These are phyloP conservation scores for Dendronephthya gigantea DNA, from an alignment of 64 coral and sea anemone species.

Conservation along the genomic window DNA sequence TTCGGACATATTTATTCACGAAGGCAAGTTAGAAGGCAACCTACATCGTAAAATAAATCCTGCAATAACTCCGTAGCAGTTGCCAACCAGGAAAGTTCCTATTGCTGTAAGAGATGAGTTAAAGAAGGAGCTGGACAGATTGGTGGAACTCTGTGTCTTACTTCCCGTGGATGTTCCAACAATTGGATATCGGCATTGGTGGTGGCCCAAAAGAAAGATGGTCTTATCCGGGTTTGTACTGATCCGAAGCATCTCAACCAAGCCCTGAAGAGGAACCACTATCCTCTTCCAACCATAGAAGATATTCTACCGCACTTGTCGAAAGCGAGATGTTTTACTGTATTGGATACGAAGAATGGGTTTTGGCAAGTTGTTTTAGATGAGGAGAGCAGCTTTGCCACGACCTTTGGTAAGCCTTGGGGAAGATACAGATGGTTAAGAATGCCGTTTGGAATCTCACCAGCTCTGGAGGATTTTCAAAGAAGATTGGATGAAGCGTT, in stretches of 20 bases:
- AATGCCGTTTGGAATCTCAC: conserved; percentile 40
- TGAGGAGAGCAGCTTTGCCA: background rate
- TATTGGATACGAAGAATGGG: background rate
- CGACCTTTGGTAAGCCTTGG: background rate
- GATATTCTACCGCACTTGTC: background rate
- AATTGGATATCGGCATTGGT: conserved; percentile 19
- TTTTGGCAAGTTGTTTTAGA: background rate
- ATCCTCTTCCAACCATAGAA: background rate
- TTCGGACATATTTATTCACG: conserved; percentile 13
- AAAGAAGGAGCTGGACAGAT: conserved; percentile 1
- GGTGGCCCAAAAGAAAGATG: too few relatives aligned
- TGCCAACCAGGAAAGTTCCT: conserved; percentile 41
- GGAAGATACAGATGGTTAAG: conserved; percentile 22
- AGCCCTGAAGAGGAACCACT: background rate
- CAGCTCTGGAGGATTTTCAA: conserved; percentile 43
- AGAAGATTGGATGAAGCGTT: conserved; percentile 35
- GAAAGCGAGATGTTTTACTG: background rate
- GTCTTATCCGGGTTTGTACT: background rate
- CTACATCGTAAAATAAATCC: conserved; percentile 32
- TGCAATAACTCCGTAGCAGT: conserved; percentile 13
- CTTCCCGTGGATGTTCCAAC: background rate
- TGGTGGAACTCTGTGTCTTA: background rate
- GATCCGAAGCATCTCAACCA: background rate
- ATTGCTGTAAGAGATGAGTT: conserved; percentile 13
- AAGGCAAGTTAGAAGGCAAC: conserved; percentile 21